phyloP scores from a whole-genome alignment of 2,113 vertebrate genomes.

The Charadrius vociferus region DNA sequence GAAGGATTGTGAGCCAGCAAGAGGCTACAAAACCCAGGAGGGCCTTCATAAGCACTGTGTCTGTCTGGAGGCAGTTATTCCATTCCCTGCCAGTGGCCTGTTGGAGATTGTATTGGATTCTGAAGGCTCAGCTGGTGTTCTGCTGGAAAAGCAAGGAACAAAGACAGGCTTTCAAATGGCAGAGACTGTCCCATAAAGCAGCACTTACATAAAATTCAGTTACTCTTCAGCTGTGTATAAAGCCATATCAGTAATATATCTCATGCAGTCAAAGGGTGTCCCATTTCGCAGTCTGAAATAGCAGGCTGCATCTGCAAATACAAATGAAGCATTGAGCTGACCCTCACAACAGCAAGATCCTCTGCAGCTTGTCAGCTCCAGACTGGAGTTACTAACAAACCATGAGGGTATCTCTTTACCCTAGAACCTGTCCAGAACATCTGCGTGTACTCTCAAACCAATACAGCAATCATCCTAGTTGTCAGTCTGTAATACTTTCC shows the following conservation, averaged over 20 bases:
- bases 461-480: not conserved
- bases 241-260: not conserved
- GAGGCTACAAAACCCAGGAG: not conserved
- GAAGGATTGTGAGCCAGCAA: not conserved
- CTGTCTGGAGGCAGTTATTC: not conserved
- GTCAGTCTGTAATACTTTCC: not conserved
- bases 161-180: not conserved
- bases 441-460: not conserved
- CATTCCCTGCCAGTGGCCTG: not conserved
- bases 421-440: not conserved
- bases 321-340: not conserved
- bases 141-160: slow-evolving; percentile 7
- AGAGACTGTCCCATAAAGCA: not conserved
- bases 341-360: not conserved
- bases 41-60: not conserved
- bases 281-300: not conserved
- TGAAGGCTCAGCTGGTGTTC: not conserved
- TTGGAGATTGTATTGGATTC: not conserved
- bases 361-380: not conserved
- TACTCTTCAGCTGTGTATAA: not conserved
- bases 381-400: not conserved
- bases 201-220: not conserved
- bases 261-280: not conserved
- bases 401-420: rapidly evolving
- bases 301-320: not conserved